Evolutionary conservation across 2,797 vertebrate genomes (phyloP), one percentile per base, ranked within the genome.

Genomic region (Bovichtus variegatus): DNA sequence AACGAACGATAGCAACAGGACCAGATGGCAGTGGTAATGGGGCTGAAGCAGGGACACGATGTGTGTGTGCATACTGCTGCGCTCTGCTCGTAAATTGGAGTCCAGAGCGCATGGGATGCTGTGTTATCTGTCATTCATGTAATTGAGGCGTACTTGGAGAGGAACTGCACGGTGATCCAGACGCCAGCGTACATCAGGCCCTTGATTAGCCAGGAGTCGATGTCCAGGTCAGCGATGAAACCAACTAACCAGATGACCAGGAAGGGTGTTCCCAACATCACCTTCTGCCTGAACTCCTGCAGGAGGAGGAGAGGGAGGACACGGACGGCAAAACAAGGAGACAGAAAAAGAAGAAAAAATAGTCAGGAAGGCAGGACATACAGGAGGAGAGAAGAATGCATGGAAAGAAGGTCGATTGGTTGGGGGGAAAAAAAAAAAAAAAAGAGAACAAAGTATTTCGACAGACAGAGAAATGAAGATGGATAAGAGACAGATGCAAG

Each of bases 221-320:
- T 96, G 91, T 99, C 97, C 84, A 99, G 95, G 93, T 99, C 96
- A 66, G 98, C 98, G 81, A 99, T 99, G 95, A 99, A 99, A 36
- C 98, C 98, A 79, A 99, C 96, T 34, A 99, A 90, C 98, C 98
- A 99, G 93, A 99, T 99, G 86, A 99, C 97, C 70, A 99, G 91
- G 87, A 99, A 99, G n/a, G 98, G 98, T 9, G 98, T 99, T 81
- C 97, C 98, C 84, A 99, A 93, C 98, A 99, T 99, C 89, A 99
- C 96, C 92, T 99, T 99, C 95, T 99, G 98, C 40, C 98, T 96
- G 91, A 99, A 97, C 92, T 99, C 98, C 98, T 99, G 90, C 10
- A 50, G 43, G 23, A 29, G 19, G 34, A 44, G 10, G 54, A 40
- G 31, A 16, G 12, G n/a, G 23, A 13, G 11, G 18, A 53, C 27